Percentiles rank a stretch among this genome's conserved stretches.
These are phyloP conservation scores for Crypturellus tataupa DNA, from an alignment of 2,797 vertebrate species.

Conservation along the genomic window DNA sequence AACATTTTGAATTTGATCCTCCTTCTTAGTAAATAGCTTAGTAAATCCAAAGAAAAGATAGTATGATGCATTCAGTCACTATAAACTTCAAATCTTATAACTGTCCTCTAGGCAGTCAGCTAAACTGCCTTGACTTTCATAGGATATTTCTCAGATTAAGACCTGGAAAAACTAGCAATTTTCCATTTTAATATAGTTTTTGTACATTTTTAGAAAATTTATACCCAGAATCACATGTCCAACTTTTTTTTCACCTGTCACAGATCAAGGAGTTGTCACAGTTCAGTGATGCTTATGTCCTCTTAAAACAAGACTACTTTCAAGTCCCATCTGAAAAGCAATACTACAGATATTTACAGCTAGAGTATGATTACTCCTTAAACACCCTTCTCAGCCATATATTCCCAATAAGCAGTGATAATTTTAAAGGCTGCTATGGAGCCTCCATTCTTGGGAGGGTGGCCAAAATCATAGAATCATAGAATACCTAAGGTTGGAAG, in stretches of 20 bases:
- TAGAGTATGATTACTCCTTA: background rate
- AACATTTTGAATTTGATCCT: background rate
- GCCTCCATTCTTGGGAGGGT: background rate
- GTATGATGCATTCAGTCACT: slow-evolving; percentile 29
- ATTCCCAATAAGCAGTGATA: background rate
- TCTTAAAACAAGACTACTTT: background rate
- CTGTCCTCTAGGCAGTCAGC: background rate
- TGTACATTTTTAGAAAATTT: background rate
- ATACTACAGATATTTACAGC: background rate
- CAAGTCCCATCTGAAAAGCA: background rate
- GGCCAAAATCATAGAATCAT: too few species aligned
- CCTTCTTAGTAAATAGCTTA: slow-evolving; percentile 40
- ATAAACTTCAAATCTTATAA: background rate
- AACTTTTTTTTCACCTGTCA: background rate
- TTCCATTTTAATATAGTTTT: background rate
- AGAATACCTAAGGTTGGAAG: too few species aligned
- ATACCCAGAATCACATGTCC: background rate
- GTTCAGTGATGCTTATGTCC: background rate
- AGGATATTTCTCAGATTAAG: background rate
- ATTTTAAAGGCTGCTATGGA: background rate
- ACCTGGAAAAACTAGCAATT: background rate
- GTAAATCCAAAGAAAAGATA: slow-evolving; percentile 19
- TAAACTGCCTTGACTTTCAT: background rate
- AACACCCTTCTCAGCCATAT: background rate
- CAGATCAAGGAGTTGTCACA: background rate